Evolutionary conservation across 1,140 invertebrate genomes (phyloP), one percentile per base, ranked within the genome.

Genomic region (Callitettix versicolor): DNA sequence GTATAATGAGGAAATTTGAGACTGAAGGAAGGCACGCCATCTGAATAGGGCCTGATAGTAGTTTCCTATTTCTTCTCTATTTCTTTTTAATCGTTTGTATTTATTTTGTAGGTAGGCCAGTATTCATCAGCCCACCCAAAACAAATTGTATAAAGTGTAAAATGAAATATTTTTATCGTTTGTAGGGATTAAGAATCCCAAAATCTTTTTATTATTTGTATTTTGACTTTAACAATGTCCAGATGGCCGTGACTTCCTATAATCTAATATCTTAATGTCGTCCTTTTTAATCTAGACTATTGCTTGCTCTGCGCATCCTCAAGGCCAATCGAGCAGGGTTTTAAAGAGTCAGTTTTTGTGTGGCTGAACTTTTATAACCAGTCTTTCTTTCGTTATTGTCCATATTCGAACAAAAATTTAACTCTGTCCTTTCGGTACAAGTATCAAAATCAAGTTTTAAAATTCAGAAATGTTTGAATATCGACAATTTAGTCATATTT

Each of bases 21-120:
- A 63, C 62, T 63, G 62, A 63, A 38, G 62, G 60, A 62, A 63
- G 62, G 47, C 53, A 58, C 40, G 58, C 58, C 60, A 56, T 46
- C 59, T 58, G 57, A 53, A 34, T 15, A 17, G 43, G 24, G 21
- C 17, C 17, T 30, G 20, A 30, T 26, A n/a, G 20, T 30, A 58
- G 48, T 48, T 51, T 53, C 33, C 50, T 51, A 42, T 49, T 53
- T 17, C 48, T 49, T 53, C 21, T 22, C 33, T 55, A 12, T 30
- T 22, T 38, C 36, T 43, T 44, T 55, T 44, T 30, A 34, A 34
- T 34, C 42, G 40, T 54, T 58, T 47, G 20, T 52, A 49, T 55
- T 53, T 42, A 51, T 49, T 24, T 47, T 44, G 48, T 42, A 58
- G 52, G 43, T 52, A 18, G 44, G 52, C 46, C 57, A 52, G 57